A percentile compares a stretch with the other conserved stretches of the same genome.
Conservation (phyloP, 2,113 vertebrate species). For the Microtus pennsylvanicus region DNA sequence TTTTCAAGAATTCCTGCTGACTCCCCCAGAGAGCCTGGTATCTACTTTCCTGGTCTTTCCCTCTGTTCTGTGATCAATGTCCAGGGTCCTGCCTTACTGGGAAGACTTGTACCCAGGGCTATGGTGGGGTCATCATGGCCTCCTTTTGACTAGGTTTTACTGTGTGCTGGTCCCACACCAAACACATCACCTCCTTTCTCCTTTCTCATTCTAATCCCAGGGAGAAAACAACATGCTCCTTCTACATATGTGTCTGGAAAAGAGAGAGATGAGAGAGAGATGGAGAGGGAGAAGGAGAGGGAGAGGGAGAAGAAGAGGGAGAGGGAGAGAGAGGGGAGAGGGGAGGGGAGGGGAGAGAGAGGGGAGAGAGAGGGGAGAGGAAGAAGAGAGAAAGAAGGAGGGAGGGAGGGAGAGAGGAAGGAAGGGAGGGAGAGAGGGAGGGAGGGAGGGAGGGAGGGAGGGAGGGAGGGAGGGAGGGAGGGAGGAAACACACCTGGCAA, state of each 20-base stretch:
- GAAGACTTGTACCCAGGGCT: neutral
- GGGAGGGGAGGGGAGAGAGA: neutral
- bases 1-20: neutral
- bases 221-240: neutral
- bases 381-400: neutral
- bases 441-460: neutral
- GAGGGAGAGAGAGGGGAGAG: neutral
- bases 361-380: neutral
- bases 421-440: neutral
- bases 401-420: neutral
- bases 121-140: neutral
- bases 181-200: neutral
- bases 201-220: neutral
- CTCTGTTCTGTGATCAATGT: neutral
- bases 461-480: neutral
- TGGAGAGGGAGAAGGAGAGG: neutral
- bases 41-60: neutral
- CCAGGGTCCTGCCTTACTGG: accelerated
- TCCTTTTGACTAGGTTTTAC: neutral
- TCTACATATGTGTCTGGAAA: neutral
- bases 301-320: neutral
- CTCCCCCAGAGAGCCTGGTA: neutral
- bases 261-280: neutral
- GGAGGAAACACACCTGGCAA: neutral
- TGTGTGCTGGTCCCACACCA: neutral